Base-by-base conservation (phyloP, 1,140 invertebrate genomes). In the Tetramorium alpestre region DNA sequence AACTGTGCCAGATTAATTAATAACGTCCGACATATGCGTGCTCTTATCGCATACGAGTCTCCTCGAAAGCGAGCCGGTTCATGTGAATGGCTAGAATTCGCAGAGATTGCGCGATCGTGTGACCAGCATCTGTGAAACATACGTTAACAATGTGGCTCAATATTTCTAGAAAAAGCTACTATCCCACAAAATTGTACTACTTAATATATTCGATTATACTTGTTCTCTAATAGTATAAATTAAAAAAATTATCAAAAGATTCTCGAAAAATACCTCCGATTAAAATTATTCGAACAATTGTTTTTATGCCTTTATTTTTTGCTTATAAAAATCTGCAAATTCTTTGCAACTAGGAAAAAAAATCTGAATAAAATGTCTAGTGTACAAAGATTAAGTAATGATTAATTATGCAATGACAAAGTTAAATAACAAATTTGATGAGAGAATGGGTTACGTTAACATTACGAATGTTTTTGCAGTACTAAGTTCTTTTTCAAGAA, bases 1-100 rank as follows among this genome's bases (percentile, higher is more conserved):
- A 73, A 75, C 25, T 38, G 54, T 73, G 80, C 13, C 28, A 56
- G 54, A 44, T 62, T 75, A 75, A 84, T 84, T 84, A 84, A 84
- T 75, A 44, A 75, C 69, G 25, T 58, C 28, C 41, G 38, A 82
- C 49, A 3, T 62, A 33, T 11, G 18, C 8, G 10, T 33, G 4
- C 18, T 80, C 10, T 58, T 84, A 84, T 25, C 44, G 25, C 41
- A 33, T 33, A 33, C 33, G 54, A 41, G 38, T 33, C 16, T 47
- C 51, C 28, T 72, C 41, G 69, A 84, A 73, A 75, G 51, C 38
- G 47, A 56, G n/a, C 67, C 64, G 25, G n/a, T 25, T 84, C 38
- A 22, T 64, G 47, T 60, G 69, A 75, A 73, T 25, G 51, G 69
- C 18, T 60, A 38, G 18, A 84, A 84, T 84, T 84, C 41, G 54